Percentiles rank a stretch among this genome's conserved stretches.
These are phyloP conservation scores for Aix galericulata DNA, from an alignment of 2,113 vertebrate genomes.

Conservation along the genomic window DNA sequence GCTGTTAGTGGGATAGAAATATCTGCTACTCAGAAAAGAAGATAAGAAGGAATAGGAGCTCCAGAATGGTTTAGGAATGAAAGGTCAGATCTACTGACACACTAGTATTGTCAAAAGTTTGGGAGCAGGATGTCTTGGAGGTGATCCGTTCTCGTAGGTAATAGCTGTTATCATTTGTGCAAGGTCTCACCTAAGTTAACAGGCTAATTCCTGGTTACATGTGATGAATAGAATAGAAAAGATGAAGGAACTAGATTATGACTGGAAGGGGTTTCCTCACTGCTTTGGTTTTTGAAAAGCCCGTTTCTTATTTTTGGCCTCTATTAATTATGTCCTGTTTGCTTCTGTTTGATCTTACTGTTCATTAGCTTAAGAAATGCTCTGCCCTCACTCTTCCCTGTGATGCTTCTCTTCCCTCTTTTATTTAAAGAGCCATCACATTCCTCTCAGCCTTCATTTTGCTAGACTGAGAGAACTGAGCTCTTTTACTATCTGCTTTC, in stretches of 20 bases:
- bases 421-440: neutral
- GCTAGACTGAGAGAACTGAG: neutral
- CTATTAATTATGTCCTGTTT: neutral
- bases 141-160: neutral
- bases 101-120: neutral
- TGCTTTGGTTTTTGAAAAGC: neutral
- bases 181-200: neutral
- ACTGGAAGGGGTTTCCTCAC: neutral
- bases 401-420: neutral
- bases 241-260: no score
- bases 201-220: neutral
- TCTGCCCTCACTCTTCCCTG: neutral
- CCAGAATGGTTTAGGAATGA: neutral
- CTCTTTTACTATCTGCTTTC: neutral
- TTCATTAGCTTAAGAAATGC: neutral
- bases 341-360: neutral
- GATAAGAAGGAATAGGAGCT: neutral
- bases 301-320: neutral
- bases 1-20: neutral
- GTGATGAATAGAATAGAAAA: neutral
- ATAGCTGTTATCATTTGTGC: rapidly evolving
- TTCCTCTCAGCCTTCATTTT: neutral
- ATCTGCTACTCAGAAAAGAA: neutral
- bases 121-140: neutral
- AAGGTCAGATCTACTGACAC: neutral